Conservation (phyloP, 1,140 invertebrate genomes). For the Apis cerana region DNA sequence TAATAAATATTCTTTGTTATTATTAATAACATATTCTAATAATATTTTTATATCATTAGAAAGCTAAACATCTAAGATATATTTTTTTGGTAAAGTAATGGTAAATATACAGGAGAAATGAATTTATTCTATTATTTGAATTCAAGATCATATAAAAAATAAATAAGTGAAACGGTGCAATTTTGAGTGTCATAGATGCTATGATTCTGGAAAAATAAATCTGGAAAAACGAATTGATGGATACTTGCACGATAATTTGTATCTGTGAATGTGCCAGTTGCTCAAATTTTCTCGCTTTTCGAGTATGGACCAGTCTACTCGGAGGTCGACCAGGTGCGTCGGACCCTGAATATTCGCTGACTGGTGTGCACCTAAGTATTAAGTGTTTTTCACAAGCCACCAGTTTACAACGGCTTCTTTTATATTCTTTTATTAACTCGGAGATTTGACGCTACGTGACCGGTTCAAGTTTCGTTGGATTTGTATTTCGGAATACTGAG, state of each 20-base stretch:
- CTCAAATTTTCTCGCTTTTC: constrained; percentile 27
- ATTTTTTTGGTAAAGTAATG: neutral
- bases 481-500: neutral
- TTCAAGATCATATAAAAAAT: neutral
- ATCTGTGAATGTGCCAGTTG: constrained; percentile 3
- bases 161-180: neutral
- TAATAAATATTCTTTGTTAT: too few relatives aligned
- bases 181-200: constrained; percentile 1
- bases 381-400: constrained; percentile 54
- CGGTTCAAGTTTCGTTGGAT: constrained; percentile 46
- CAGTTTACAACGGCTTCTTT: constrained; percentile 54
- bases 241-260: neutral
- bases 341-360: neutral
- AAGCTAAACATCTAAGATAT: neutral
- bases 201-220: neutral
- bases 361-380: constrained; percentile 41
- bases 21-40: too few relatives aligned
- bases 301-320: neutral
- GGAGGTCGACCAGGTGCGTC: constrained; percentile 49
- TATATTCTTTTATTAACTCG: constrained; percentile 59
- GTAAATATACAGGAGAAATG: neutral
- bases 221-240: neutral
- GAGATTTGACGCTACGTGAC: constrained; percentile 45
- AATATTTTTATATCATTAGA: too few relatives aligned
- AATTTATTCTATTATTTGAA: neutral